Percentiles rank a stretch among this genome's conserved stretches.
These are phyloP conservation scores for Poliocrania exsul DNA, from an alignment of 2,797 vertebrate genomes.

Conservation along the genomic window DNA sequence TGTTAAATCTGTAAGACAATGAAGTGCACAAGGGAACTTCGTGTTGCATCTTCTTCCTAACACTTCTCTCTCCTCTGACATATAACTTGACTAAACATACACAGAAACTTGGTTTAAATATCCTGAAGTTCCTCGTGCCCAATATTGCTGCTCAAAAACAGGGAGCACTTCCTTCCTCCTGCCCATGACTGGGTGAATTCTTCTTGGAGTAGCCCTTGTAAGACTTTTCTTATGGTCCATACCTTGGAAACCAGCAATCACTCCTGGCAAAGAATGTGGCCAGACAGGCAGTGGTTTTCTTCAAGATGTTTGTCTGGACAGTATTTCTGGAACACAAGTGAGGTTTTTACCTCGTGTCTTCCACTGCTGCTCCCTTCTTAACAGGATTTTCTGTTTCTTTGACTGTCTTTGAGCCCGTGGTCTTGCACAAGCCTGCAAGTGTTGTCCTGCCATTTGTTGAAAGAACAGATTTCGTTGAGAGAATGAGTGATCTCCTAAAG, in stretches of 20 bases:
- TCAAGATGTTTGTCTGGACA: not conserved
- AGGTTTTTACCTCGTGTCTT: not conserved
- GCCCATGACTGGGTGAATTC: not conserved
- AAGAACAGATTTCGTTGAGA: not conserved
- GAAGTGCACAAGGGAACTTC: conserved; percentile 36
- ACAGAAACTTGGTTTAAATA: not conserved
- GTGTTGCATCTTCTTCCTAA: not conserved
- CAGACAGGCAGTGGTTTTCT: not conserved
- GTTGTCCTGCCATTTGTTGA: not conserved
- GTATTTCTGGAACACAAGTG: not conserved
- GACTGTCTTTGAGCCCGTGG: not conserved
- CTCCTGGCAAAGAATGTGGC: not conserved
- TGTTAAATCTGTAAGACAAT: conserved; percentile 56
- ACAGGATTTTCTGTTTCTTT: conserved; percentile 14
- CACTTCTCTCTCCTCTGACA: not conserved
- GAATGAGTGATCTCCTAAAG: not conserved
- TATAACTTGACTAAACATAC: not conserved
- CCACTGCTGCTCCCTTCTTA: not conserved
- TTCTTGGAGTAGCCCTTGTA: not conserved
- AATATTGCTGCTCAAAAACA: not conserved
- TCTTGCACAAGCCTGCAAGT: not conserved
- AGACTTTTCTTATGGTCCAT: conserved; percentile 20
- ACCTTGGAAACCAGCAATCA: not conserved
- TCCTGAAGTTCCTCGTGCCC: not conserved
- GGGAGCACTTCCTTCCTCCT: conserved; percentile 1